phyloP scores from a whole-genome alignment of 2,797 vertebrate species.

The Capromys pilorides region DNA sequence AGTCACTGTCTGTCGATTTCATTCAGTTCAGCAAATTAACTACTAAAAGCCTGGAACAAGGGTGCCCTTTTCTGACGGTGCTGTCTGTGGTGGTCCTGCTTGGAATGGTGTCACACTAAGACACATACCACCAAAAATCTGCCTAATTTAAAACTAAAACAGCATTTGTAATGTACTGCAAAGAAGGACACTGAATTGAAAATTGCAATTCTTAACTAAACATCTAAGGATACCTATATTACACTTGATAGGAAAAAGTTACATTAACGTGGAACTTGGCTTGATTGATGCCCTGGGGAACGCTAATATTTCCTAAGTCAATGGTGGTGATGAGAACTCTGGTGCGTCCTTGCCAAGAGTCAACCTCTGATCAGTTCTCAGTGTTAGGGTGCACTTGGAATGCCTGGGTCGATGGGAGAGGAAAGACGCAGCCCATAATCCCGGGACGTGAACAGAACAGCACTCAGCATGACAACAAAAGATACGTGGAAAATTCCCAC shows the following conservation, averaged over 20 bases:
- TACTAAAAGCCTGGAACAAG: not conserved
- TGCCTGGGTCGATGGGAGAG: not conserved
- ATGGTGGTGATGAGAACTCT: not conserved
- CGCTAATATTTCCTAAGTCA: not conserved
- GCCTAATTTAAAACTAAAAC: constrained; percentile 52
- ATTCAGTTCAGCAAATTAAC: not conserved
- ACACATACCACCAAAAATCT: constrained; percentile 18
- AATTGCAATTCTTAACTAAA: constrained; percentile 37
- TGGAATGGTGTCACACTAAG: not conserved
- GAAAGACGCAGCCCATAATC: not conserved
- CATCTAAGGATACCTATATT: not conserved
- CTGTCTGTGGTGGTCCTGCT: not conserved
- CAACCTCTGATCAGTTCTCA: not conserved
- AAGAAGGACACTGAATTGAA: constrained; percentile 27
- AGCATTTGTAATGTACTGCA: not conserved
- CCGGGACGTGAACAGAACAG: not conserved
- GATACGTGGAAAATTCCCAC: not conserved
- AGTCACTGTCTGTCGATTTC: not conserved
- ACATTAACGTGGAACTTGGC: constrained; percentile 26
- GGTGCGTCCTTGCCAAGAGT: not conserved
- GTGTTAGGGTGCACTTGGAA: not conserved
- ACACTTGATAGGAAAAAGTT: not conserved
- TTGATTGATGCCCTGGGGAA: not conserved
- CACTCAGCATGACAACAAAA: not conserved
- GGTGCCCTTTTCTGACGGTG: not conserved